Conservation (phyloP, 1,140 invertebrate genomes). For the Euura saliciscinereae region DNA sequence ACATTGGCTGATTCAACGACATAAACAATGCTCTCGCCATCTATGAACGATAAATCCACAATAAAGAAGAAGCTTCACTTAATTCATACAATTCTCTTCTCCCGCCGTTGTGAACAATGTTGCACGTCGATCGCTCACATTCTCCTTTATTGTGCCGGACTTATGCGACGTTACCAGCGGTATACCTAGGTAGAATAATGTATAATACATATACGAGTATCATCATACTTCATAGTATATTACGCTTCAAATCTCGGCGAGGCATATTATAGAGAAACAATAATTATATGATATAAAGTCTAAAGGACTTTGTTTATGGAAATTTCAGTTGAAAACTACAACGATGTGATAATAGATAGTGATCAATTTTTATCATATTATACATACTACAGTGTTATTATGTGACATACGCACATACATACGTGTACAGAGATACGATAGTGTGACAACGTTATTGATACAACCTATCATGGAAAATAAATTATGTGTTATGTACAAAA, state of each 20-base stretch:
- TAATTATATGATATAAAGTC: background rate
- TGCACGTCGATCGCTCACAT: background rate
- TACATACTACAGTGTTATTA: background rate
- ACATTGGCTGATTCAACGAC: too few relatives aligned
- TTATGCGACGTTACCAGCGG: too few relatives aligned
- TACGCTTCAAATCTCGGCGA: background rate
- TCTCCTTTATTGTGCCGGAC: background rate
- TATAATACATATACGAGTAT: too few relatives aligned
- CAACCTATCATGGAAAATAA: background rate
- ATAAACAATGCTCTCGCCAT: too few relatives aligned
- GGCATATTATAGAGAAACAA: background rate
- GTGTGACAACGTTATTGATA: background rate
- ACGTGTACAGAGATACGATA: background rate
- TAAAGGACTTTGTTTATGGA: background rate
- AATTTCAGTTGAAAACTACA: background rate
- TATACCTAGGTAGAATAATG: too few relatives aligned
- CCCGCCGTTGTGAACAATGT: too few relatives aligned
- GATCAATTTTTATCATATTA: background rate
- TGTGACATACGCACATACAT: background rate
- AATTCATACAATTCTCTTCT: background rate
- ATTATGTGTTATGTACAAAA: too few relatives aligned
- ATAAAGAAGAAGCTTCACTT: background rate
- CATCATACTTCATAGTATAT: too few relatives aligned
- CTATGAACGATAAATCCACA: too few relatives aligned
- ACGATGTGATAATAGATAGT: too few relatives aligned